Evolutionary conservation across 2,888 invertebrate genomes (phyloP), one percentile per base, ranked within the genome.

Genomic region (Odontocolon sp.): DNA sequence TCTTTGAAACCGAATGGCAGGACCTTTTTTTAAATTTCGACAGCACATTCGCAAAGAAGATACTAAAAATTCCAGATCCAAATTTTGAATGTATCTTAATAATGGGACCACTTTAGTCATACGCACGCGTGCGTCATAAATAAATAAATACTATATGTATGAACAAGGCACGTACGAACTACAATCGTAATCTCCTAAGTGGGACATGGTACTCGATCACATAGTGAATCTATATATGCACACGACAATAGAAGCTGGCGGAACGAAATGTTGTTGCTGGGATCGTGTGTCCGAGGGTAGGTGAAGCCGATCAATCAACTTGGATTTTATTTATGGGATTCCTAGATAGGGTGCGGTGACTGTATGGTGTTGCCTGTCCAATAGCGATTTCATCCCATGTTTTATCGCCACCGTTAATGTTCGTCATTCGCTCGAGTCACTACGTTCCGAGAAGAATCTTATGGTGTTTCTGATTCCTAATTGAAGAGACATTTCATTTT

Each of bases 231-330:
- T 16, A 23, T 23, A 56, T 5, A n/a, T 28, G n/a, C 47, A 28
- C 28, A 36, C 26, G 11, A 66, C 36, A 73, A 61, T 61, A 31
- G 61, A 59, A 63, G 81, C 83, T 83, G 83, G 81, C 83, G 84
- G 83, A 82, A 85, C 84, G 82, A 84, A 83, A 86, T 79, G 83
- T 50, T 63, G 45, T 47, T 18, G 9, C 5, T 45, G 14, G 70
- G 80, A 81, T 78, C 72, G 69, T 28, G 45, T 47, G 61, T 67
- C 74, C 76, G 71, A 83, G 72, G 82, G 74, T 75, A 64, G 82
- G 74, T 75, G 61, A 71, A 52, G 42, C 40, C 74, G 61, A 81
- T 81, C 74, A 52, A 74, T 80, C 79, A 73, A 68, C 40, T 36
- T 67, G 45, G 31, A 71, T 78, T 66, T 77, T 74, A 79, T 81